Percentiles rank a stretch among this genome's conserved stretches.
These are phyloP conservation scores for Lamproptera curius DNA, from an alignment of 2,888 invertebrate genomes.

Conservation along the genomic window DNA sequence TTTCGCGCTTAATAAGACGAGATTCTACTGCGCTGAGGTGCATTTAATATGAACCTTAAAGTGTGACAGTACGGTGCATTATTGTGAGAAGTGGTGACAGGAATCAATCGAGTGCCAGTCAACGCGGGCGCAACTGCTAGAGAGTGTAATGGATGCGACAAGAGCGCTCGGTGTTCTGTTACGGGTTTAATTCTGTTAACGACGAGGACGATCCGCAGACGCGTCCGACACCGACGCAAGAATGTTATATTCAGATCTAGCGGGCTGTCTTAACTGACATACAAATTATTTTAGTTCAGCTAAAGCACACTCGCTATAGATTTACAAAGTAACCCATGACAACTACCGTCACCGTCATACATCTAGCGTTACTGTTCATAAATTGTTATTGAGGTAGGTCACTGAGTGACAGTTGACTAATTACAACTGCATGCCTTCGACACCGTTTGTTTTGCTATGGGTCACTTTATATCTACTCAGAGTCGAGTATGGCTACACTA, in stretches of 20 bases:
- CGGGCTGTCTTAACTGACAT: no score
- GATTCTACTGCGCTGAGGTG: constrained; percentile 36
- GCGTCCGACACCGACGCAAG: constrained; percentile 15
- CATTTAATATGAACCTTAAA: constrained; percentile 34
- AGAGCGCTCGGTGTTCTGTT: constrained; percentile 41
- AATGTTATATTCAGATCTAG: background rate
- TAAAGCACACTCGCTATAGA: no score
- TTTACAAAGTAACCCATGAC: no score
- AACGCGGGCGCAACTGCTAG: constrained; percentile 41
- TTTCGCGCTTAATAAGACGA: constrained; percentile 68
- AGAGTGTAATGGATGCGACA: constrained; percentile 37
- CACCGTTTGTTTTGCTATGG: no score
- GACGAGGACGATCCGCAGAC: constrained; percentile 24
- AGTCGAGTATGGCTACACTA: no score
- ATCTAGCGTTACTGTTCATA: no score
- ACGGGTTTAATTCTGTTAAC: constrained; percentile 47
- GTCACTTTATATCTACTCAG: no score
- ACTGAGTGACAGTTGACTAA: no score
- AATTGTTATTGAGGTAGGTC: no score
- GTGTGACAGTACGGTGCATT: constrained; percentile 28
- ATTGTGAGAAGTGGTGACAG: constrained; percentile 24
- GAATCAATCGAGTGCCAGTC: constrained; percentile 43
- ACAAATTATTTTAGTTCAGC: no score
- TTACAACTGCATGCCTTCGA: no score
- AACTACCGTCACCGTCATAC: no score